Conservation (phyloP, 2,888 invertebrate genomes). For the Lomographa bimaculata region DNA sequence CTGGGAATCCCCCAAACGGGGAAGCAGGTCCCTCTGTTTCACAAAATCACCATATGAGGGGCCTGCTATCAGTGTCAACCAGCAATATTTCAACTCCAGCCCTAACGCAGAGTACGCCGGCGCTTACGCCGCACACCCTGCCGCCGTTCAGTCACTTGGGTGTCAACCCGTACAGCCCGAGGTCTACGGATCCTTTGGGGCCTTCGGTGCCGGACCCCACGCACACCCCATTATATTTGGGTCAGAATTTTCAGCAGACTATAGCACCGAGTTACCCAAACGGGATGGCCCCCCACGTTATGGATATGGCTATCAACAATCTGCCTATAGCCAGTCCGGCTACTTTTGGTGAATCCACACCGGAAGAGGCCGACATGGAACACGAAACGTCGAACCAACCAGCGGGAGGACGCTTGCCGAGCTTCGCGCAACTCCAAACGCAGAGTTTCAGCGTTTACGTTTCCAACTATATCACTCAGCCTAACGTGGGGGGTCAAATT, state of each 20-base stretch:
- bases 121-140: constrained; percentile 82
- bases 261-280: constrained; percentile 90
- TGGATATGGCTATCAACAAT: constrained; percentile 88
- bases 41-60: constrained; percentile 93
- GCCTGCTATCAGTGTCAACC: constrained; percentile 93
- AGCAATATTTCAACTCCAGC: constrained; percentile 85
- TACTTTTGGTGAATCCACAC: constrained; percentile 91
- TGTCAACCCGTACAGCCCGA: constrained; percentile 83
- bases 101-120: constrained; percentile 81
- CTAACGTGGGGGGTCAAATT: constrained; percentile 92
- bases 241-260: constrained; percentile 84
- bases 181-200: constrained; percentile 84
- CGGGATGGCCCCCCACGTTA: constrained; percentile 94
- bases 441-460: constrained; percentile 83
- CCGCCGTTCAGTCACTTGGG: constrained; percentile 84
- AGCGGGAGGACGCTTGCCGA: constrained; percentile 82
- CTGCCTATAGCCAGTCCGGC: constrained; percentile 88
- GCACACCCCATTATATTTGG: constrained; percentile 84
- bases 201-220: constrained; percentile 83
- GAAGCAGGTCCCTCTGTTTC: constrained; percentile 97
- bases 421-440: constrained; percentile 86
- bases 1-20: constrained; percentile 96
- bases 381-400: constrained; percentile 68
- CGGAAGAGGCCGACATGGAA: constrained; percentile 77
- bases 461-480: constrained; percentile 83